Conservation (phyloP, 2,888 invertebrate genomes). For the Cheilosia soror region DNA sequence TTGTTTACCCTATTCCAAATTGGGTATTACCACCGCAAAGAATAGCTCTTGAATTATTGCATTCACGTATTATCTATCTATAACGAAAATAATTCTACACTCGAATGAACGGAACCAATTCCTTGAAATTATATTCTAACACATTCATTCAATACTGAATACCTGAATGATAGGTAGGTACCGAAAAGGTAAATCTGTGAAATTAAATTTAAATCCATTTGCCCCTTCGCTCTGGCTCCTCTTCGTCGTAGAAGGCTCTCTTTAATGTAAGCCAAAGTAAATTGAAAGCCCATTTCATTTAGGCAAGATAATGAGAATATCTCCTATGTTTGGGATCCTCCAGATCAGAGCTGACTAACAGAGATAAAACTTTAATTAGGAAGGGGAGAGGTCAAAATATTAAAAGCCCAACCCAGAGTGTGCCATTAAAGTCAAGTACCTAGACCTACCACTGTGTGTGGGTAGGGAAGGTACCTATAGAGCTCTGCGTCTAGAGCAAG, state of each 20-base stretch:
- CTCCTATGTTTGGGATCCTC: constrained; percentile 4
- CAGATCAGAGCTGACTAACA: constrained; percentile 34
- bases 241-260: not conserved
- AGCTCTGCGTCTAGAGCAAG: constrained; percentile 4
- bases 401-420: constrained; percentile 7
- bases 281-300: constrained; percentile 65
- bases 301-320: constrained; percentile 35
- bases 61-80: too few relatives aligned
- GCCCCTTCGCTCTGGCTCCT: constrained; percentile 21
- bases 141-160: constrained; percentile 51
- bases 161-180: constrained; percentile 56
- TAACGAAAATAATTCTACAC: not conserved
- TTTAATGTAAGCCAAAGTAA: constrained; percentile 49
- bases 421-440: constrained; percentile 26
- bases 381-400: constrained; percentile 57
- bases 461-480: not conserved
- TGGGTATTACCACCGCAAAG: too few relatives aligned
- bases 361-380: constrained; percentile 70
- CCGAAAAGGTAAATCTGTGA: constrained; percentile 67
- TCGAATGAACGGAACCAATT: constrained; percentile 46
- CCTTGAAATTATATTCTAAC: constrained; percentile 43
- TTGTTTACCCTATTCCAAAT: too few relatives aligned
- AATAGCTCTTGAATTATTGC: too few relatives aligned
- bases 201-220: constrained; percentile 74
- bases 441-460: constrained; percentile 2